phyloP scores from a whole-genome alignment of 2,113 vertebrate genomes.

The Propithecus coquereli region DNA sequence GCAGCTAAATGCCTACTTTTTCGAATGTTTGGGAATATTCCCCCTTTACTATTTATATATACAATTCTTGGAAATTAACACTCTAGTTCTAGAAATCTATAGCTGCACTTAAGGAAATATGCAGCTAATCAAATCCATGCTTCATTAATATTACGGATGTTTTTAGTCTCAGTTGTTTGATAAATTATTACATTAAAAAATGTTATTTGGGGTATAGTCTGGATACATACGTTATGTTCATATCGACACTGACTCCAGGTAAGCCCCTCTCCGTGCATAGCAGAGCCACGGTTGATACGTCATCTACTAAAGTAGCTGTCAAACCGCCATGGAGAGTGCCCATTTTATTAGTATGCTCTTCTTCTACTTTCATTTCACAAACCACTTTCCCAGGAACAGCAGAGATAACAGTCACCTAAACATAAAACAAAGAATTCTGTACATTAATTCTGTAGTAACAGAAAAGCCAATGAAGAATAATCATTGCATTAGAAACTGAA shows the following conservation, averaged over 20 bases:
- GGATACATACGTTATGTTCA: conserved; percentile 94
- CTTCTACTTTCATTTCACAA: conserved; percentile 93
- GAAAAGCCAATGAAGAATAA: not conserved
- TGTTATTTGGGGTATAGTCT: not conserved
- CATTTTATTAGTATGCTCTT: conserved; percentile 89
- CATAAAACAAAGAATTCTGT: not conserved
- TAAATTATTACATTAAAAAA: not conserved
- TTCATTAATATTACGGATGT: not conserved
- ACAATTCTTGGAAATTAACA: not conserved
- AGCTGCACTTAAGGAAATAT: not conserved
- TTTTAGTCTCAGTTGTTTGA: not conserved
- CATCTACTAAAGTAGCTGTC: conserved; percentile 93
- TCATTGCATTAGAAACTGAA: not conserved
- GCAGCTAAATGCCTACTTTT: not conserved
- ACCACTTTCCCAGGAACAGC: conserved; percentile 90
- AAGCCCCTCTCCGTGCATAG: conserved; percentile 87
- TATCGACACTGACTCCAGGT: conserved; percentile 95
- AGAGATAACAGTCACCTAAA: conserved; percentile 88
- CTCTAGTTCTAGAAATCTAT: not conserved
- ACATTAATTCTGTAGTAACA: not conserved
- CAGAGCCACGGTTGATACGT: conserved; percentile 90
- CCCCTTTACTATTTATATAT: not conserved
- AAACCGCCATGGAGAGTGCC: conserved; percentile 94
- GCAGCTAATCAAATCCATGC: not conserved
- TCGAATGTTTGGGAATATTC: not conserved